Percentiles rank a stretch among this genome's conserved stretches.
phyloP scores from a whole-genome alignment of 1,140 invertebrate species.

The Lerema accius region DNA sequence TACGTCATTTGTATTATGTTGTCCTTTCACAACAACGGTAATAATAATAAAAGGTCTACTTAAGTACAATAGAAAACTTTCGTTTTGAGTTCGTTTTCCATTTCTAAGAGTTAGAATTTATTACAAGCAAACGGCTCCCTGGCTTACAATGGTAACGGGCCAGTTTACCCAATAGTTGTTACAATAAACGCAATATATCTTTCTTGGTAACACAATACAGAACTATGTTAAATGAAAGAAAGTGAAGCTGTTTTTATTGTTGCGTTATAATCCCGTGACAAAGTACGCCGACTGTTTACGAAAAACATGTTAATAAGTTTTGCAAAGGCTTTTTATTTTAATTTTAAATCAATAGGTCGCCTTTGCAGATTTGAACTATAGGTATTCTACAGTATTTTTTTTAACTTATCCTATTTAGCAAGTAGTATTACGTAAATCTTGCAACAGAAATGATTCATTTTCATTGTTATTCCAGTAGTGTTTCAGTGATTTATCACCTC shows the following conservation, averaged over 20 bases:
- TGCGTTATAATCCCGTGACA: neutral
- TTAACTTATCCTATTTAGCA: no score
- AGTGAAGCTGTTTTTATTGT: conserved; percentile 9
- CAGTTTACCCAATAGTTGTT: conserved; percentile 38
- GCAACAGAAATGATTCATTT: no score
- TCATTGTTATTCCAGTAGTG: no score
- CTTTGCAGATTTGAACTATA: no score
- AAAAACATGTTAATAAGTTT: no score
- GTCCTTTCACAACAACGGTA: neutral
- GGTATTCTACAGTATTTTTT: no score
- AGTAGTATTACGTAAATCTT: no score
- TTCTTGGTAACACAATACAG: neutral
- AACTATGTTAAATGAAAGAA: conserved; percentile 1
- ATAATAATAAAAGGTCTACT: conserved; percentile 33
- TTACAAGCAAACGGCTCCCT: conserved; percentile 30
- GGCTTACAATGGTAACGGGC: conserved; percentile 31
- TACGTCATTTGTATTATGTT: neutral
- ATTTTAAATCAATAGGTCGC: no score
- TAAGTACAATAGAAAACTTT: conserved; percentile 42
- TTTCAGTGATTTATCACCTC: no score
- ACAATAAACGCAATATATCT: conserved; percentile 35
- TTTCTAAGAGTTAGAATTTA: conserved; percentile 46
- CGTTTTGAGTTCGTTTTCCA: conserved; percentile 45
- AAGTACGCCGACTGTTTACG: neutral
- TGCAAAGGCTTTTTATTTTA: no score